Conservation (phyloP, 2,797 vertebrate species). For the Nasua narica region DNA sequence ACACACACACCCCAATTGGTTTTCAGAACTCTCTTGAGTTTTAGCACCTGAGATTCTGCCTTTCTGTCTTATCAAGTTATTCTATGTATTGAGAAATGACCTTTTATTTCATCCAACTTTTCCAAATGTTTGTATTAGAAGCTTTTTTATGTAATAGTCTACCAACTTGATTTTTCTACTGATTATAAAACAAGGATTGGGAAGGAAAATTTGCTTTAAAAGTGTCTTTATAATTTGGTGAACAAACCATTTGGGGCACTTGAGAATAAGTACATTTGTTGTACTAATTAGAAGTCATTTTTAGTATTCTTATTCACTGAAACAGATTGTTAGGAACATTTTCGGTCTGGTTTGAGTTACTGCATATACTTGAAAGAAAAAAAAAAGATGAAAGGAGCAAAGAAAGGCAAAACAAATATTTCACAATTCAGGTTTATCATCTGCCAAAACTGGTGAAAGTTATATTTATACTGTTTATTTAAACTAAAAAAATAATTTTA, state of each 20-base stretch:
- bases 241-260: neutral
- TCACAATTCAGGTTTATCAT: neutral
- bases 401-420: neutral
- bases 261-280: neutral
- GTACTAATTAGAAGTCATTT: constrained; percentile 28
- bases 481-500: neutral
- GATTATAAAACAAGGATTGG: neutral
- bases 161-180: neutral
- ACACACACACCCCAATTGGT: neutral
- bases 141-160: neutral
- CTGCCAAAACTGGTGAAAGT: neutral
- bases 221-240: neutral
- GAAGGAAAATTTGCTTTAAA: neutral
- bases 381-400: neutral
- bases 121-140: constrained; percentile 22
- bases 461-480: neutral
- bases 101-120: neutral
- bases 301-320: neutral
- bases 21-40: neutral
- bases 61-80: neutral
- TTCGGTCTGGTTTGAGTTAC: constrained; percentile 29
- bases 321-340: neutral
- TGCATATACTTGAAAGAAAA: neutral
- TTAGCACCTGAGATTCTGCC: neutral
- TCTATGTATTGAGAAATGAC: neutral